phyloP scores from a whole-genome alignment of 2,888 invertebrate genomes.

The Coelogynopora nodosa region DNA sequence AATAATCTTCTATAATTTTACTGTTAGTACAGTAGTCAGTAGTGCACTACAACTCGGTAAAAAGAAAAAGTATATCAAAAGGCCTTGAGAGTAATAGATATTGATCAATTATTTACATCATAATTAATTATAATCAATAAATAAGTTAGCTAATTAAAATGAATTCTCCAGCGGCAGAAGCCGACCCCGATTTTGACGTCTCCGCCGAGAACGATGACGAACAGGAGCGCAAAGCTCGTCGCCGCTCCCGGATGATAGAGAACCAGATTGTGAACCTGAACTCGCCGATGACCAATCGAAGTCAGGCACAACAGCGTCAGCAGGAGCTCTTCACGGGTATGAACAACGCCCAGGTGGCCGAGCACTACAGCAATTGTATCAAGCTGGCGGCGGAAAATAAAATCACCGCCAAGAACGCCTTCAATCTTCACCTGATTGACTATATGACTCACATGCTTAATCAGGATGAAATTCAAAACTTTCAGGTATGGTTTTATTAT shows the following conservation, averaged over 20 bases:
- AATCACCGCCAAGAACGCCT: conserved; percentile 82
- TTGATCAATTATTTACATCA: too few species aligned
- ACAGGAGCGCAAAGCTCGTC: conserved; percentile 11
- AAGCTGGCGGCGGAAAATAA: conserved; percentile 64
- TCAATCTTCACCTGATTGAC: conserved; percentile 80
- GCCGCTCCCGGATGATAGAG: conserved; percentile 21
- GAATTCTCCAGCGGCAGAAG: neutral
- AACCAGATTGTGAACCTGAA: neutral
- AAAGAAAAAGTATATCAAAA: too few species aligned
- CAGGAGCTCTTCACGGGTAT: conserved; percentile 9
- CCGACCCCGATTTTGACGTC: neutral
- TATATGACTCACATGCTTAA: conserved; percentile 60
- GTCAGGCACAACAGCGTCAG: neutral
- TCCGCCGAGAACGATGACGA: conserved; percentile 17
- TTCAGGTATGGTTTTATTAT: conserved; percentile 36
- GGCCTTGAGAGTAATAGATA: too few species aligned
- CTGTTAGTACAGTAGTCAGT: too few species aligned
- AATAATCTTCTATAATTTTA: too few species aligned
- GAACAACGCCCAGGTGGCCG: conserved; percentile 35
- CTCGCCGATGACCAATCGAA: neutral
- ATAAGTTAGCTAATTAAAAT: too few species aligned
- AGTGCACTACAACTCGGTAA: too few species aligned
- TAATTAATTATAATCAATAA: too few species aligned
- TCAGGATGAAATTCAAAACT: conserved; percentile 38
- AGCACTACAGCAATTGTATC: conserved; percentile 47